Percentiles rank a stretch among this genome's conserved stretches.
phyloP scores from a whole-genome alignment of 2,888 invertebrate species.

The Cyclophora punctaria region DNA sequence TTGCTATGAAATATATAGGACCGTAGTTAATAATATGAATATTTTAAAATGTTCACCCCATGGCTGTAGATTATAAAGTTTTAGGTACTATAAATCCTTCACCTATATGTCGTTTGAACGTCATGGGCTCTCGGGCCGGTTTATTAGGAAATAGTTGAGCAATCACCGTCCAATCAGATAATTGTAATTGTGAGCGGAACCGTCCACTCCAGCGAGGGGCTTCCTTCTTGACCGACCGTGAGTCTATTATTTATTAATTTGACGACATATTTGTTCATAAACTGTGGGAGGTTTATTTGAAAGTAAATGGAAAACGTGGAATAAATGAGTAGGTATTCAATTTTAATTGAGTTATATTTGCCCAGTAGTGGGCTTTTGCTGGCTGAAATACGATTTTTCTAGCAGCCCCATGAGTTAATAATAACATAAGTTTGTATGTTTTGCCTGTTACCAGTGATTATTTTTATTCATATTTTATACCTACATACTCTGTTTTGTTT shows the following conservation, averaged over 20 bases:
- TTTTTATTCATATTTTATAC: no score
- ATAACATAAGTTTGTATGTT: neutral
- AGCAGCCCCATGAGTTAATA: neutral
- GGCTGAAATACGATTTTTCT: no score
- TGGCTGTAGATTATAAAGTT: neutral
- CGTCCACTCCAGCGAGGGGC: constrained; percentile 50
- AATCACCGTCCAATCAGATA: constrained; percentile 68
- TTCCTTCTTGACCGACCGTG: constrained; percentile 41
- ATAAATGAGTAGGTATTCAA: no score
- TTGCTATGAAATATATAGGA: no score
- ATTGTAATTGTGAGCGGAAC: constrained; percentile 70
- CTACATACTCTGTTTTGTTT: no score
- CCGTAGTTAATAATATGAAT: neutral
- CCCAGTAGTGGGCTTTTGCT: no score
- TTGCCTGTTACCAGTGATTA: no score
- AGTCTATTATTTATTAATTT: constrained; percentile 18
- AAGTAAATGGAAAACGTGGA: no score
- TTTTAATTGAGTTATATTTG: no score
- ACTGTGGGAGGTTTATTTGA: constrained; percentile 5
- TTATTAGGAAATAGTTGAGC: constrained; percentile 69
- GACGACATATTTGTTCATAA: constrained; percentile 8
- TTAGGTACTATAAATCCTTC: constrained; percentile 17
- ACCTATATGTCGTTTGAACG: constrained; percentile 35
- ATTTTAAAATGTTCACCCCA: neutral
- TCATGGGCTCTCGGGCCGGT: constrained; percentile 29